Conservation (phyloP, 37 sponge, comb jelly and placozoan species). For the Eunapius fragilis region DNA sequence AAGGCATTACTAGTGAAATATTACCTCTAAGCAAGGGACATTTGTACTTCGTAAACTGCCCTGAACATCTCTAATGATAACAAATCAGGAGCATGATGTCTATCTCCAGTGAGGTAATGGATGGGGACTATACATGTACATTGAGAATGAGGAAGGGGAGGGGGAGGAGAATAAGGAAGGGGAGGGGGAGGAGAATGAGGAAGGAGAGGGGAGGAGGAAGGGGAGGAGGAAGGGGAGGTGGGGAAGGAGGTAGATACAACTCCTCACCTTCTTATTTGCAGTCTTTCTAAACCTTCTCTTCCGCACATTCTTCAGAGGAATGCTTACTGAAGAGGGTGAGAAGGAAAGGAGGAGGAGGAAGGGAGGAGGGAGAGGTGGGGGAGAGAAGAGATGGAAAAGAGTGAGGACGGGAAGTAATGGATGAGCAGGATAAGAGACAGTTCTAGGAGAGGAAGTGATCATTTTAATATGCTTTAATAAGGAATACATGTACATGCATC, state of each 20-base stretch:
- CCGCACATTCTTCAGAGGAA: conserved; percentile 95
- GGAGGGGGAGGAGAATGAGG: neutral
- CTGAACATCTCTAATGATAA: too few species aligned
- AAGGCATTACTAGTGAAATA: too few species aligned
- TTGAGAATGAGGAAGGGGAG: too few species aligned
- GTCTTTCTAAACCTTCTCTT: conserved; percentile 94
- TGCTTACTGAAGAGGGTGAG: conserved; percentile 68
- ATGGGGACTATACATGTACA: too few species aligned
- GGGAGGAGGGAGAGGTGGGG: neutral
- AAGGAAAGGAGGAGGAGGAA: neutral
- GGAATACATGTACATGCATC: too few species aligned
- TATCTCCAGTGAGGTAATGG: too few species aligned
- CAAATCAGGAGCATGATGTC: too few species aligned
- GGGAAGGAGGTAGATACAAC: neutral
- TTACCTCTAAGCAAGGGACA: too few species aligned
- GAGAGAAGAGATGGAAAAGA: neutral
- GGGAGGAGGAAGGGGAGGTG: neutral
- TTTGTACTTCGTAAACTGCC: too few species aligned
- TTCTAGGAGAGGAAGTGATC: too few species aligned
- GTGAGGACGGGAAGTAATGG: neutral
- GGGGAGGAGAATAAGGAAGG: neutral
- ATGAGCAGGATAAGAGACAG: too few species aligned
- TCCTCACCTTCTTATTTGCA: conserved; percentile 91
- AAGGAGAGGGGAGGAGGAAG: neutral
- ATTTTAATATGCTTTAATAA: too few species aligned